Evolutionary conservation across 2,888 invertebrate genomes (phyloP), one percentile per base, ranked within the genome.

Genomic region (Platycheirus albimanus): DNA sequence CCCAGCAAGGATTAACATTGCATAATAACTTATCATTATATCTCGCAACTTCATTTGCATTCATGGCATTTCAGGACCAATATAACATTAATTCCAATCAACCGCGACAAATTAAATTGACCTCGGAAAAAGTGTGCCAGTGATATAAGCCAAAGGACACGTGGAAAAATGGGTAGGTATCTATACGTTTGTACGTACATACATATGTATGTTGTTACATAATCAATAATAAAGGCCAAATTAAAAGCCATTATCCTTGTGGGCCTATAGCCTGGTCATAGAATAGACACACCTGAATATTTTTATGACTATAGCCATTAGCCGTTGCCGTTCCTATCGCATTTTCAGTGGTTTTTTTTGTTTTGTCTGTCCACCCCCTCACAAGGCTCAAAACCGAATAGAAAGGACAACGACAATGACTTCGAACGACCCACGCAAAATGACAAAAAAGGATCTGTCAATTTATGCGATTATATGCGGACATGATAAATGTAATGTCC

Each of bases 141-240:
- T 24, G 24, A 24, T 49, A 49, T 24, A 28, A 24, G 24, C 15
- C 20, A 43, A 61, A 61, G 54, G 63, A 52, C 52, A 77, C 38
- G 38, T 19, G 30, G 13, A 30, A 56, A 52, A 47, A 33, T 33
- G 8, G 3, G 5, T 33, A 33, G 30, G 30, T 8, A 33, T 45
- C 36, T 38, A 47, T n/a, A n/a, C n/a, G n/a, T n/a, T n/a, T n/a
- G n/a, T n/a, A n/a, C n/a, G n/a, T n/a, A n/a, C n/a, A n/a, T n/a
- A n/a, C n/a, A n/a, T n/a, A n/a, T n/a, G n/a, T n/a, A n/a, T n/a
- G n/a, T n/a, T n/a, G n/a, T 54, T 61, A 63, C 20, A 47, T 67
- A 61, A 79, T 79, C 67, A 79, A 79, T 72, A 79, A 67, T 63
- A 79, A 72, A 79, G 52, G 72, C 66, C 72, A 67, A 72, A 79